A percentile compares a stretch with the other conserved stretches of the same genome.
These are phyloP conservation scores for Solenopsis invicta DNA, from an alignment of 1,140 invertebrate species.

Conservation along the genomic window DNA sequence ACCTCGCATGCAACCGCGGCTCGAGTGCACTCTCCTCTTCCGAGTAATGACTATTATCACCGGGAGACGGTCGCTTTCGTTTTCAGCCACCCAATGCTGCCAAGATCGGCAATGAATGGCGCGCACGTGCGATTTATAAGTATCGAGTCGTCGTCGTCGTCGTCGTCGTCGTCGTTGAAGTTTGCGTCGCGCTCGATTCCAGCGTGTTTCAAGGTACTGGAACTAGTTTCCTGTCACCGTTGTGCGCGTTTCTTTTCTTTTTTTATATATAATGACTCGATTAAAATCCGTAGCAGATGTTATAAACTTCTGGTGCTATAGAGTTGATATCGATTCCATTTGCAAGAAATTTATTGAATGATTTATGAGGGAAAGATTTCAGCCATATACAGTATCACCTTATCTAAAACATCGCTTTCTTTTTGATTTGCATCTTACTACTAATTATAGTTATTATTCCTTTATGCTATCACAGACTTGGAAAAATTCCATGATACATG, in stretches of 20 bases:
- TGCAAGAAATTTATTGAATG: neutral
- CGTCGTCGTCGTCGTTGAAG: neutral
- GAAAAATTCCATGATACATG: neutral
- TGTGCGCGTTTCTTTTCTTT: neutral
- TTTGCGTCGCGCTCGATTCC: neutral
- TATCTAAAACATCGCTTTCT: neutral
- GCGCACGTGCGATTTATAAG: slow-evolving; percentile 10
- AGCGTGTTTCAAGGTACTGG: neutral
- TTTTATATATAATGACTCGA: neutral
- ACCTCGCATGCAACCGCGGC: slow-evolving; percentile 31
- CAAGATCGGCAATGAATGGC: slow-evolving; percentile 18
- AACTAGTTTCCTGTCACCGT: neutral
- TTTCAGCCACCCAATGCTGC: neutral
- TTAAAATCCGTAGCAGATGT: neutral
- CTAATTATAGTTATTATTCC: neutral
- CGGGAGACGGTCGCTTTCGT: slow-evolving; percentile 28
- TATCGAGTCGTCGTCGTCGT: neutral
- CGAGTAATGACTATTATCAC: slow-evolving; percentile 50
- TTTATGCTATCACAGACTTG: neutral
- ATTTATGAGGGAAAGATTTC: neutral
- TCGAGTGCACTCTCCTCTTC: slow-evolving; percentile 8
- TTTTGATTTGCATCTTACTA: neutral
- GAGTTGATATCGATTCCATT: neutral
- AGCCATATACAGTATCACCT: neutral
- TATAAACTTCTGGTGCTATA: neutral